Conservation (phyloP, 1,140 invertebrate species). For the Magallana ariakensis region DNA sequence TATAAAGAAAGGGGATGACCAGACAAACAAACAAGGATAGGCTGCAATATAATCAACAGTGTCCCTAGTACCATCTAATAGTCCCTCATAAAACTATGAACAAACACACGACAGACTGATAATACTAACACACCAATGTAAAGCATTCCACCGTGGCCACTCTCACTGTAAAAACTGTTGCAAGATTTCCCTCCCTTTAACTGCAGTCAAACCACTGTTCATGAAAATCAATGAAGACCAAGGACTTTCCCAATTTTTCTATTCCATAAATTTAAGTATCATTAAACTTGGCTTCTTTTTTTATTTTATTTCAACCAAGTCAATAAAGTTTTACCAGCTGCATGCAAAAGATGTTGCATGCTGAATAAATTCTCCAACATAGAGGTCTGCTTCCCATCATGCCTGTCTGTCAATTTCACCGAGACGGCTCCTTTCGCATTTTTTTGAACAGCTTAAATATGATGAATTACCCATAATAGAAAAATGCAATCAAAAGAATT, state of each 20-base stretch:
- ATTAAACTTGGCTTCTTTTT: too few relatives aligned
- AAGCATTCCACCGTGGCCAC: neutral
- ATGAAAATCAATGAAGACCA: too few relatives aligned
- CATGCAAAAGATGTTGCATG: neutral
- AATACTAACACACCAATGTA: neutral
- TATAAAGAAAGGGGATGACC: slow-evolving; percentile 6
- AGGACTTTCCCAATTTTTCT: too few relatives aligned
- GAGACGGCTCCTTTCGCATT: neutral
- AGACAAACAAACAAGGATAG: slow-evolving; percentile 9
- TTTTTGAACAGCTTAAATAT: neutral
- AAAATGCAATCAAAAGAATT: slow-evolving; percentile 6
- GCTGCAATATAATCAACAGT: slow-evolving; percentile 9
- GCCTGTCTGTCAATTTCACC: neutral
- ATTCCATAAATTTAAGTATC: too few relatives aligned
- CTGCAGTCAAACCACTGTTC: neutral
- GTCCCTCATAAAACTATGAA: neutral
- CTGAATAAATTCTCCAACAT: neutral
- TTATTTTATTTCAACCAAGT: neutral
- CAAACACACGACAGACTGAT: neutral
- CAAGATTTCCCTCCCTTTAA: slow-evolving; percentile 14
- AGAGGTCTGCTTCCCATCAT: neutral
- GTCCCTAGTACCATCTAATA: slow-evolving; percentile 11
- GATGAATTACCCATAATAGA: neutral
- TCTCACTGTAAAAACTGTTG: neutral
- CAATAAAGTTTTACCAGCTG: neutral